A percentile compares a stretch with the other conserved stretches of the same genome.
These are phyloP conservation scores for Ligdia adustata DNA, from an alignment of 2,888 invertebrate species.

Conservation along the genomic window DNA sequence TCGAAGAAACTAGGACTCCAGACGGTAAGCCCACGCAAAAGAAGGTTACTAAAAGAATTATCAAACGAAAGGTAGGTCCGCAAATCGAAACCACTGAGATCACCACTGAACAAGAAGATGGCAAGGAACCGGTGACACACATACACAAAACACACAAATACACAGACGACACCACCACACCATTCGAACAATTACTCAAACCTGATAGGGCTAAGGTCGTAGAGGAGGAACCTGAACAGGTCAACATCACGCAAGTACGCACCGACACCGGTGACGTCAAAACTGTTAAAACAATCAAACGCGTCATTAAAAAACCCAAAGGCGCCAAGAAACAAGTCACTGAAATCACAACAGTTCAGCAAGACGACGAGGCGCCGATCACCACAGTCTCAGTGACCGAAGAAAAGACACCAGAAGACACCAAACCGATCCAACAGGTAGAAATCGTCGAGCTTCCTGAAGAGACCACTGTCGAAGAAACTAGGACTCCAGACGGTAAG, in stretches of 20 bases:
- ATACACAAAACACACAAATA: conserved; percentile 30
- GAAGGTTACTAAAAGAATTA: conserved; percentile 60
- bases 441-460: conserved; percentile 54
- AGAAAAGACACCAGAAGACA: conserved; percentile 39
- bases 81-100: conserved; percentile 57
- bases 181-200: conserved; percentile 39
- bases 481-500: conserved; percentile 47
- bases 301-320: conserved; percentile 56
- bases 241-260: conserved; percentile 37
- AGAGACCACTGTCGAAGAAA: conserved; percentile 50
- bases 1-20: conserved; percentile 33
- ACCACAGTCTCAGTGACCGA: conserved; percentile 43
- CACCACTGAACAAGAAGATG: conserved; percentile 50
- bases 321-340: conserved; percentile 53
- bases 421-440: conserved; percentile 35
- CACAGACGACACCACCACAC: conserved; percentile 44
- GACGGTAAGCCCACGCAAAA: conserved; percentile 47
- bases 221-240: conserved; percentile 46
- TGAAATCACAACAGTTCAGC: conserved; percentile 66
- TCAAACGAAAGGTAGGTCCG: conserved; percentile 66
- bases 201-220: conserved; percentile 46
- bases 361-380: conserved; percentile 57
- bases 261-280: conserved; percentile 49
- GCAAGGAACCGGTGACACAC: conserved; percentile 34
- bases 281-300: conserved; percentile 44